Base-by-base conservation (phyloP, 2,113 vertebrate species). In the Calidris pygmaea region DNA sequence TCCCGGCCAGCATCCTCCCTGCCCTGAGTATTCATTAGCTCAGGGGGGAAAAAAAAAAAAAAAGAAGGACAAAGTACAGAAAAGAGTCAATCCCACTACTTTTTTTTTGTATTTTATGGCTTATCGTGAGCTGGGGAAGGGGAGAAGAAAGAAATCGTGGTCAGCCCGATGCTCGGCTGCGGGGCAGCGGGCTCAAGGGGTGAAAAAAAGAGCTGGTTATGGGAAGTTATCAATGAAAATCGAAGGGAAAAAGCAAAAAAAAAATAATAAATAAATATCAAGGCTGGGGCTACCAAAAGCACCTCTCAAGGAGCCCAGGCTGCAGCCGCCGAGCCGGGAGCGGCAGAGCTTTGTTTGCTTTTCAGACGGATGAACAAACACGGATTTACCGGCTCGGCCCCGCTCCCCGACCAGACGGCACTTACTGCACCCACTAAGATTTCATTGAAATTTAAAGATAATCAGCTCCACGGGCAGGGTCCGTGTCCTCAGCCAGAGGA, bases 251-350 rank as follows among this genome's bases (percentile, higher is more conserved):
- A 18, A 2, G 37, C n/a, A 4, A 15, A 8, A 52, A 27, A 58
- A 58, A 4, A 30, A 55, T 8, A 39, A 7, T n/a, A n/a, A 35
- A 27, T n/a, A 41, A 68, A n/a, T n/a, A n/a, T 3, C 7, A 6
- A 58, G 21, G 3, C 41, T 1, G 7, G 55, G 68, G 55, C 32
- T 13, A 30, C 58, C 14, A 10, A 26, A 65, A 29, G 50, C 24
- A 7, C 43, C 24, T 15, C 6, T 1, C 0, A 8, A 34, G 0
- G 0, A 37, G 27, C 32, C 2, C 9, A 18, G 47, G 53, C 37
- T 21, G 52, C 5, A 7, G 7, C 77, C 12, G 19, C 53, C 1
- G 2, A 14, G 53, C 52, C 3, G 0, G 2, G 4, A 20, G 59
- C 30, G 16, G 65, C 80, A 10, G 39, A 22, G 60, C 21, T 55